A percentile compares a stretch with the other conserved stretches of the same genome.
Evolutionary conservation across 2,797 vertebrate species (phyloP).

Genomic region (Ara ararauna): DNA sequence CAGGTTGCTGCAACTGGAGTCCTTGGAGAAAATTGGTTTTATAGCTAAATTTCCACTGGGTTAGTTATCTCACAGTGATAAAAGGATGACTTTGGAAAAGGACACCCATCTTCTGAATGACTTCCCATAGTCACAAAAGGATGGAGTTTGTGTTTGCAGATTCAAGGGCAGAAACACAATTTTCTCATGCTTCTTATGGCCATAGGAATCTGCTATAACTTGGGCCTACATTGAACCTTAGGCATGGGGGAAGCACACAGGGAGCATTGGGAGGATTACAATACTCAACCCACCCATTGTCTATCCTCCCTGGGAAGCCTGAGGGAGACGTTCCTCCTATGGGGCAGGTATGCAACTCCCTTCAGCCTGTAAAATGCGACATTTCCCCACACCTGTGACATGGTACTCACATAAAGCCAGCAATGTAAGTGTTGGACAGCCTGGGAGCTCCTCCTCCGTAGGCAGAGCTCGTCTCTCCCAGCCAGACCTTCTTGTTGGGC

Average conservation of each 20-base stretch:
- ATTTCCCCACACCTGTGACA: neutral
- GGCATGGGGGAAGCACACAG: fast-evolving
- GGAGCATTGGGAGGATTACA: fast-evolving
- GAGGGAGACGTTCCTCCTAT: fast-evolving
- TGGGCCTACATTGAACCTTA: neutral
- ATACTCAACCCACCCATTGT: neutral
- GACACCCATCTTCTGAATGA: neutral
- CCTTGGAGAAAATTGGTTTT: neutral
- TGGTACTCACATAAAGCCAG: slow-evolving; percentile 91
- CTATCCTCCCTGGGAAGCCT: fast-evolving
- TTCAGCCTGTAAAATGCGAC: neutral
- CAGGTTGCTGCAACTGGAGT: neutral
- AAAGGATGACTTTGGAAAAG: neutral
- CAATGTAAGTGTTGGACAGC: slow-evolving; percentile 88
- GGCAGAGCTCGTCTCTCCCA: slow-evolving; percentile 95
- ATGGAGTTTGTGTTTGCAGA: neutral
- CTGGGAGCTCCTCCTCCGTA: slow-evolving; percentile 88
- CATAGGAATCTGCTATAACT: neutral
- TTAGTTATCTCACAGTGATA: fast-evolving
- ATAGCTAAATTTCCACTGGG: neutral
- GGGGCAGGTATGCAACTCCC: fast-evolving
- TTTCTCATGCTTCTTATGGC: neutral
- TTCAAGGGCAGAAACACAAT: neutral
- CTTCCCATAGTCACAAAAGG: neutral
- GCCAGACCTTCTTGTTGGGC: slow-evolving; percentile 88